These are phyloP conservation scores for Spea multiplicata DNA, from an alignment of 2,113 vertebrate species.

Conservation along the genomic window DNA sequence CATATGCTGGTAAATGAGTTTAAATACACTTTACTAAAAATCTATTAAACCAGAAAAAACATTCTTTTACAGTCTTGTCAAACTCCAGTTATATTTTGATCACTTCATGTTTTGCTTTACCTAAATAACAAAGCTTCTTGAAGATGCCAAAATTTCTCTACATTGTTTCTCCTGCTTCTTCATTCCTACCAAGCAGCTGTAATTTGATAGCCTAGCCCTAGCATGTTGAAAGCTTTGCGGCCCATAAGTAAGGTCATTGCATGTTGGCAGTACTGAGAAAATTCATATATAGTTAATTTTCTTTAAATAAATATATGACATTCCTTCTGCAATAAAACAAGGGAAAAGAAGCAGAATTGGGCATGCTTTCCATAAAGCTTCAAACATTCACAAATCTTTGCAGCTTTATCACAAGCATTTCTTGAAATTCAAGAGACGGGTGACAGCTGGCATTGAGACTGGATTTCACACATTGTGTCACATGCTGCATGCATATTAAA, in stretches of 20 bases:
- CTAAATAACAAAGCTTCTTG: too few species aligned
- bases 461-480: constrained; percentile 46
- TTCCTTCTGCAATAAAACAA: constrained; percentile 19
- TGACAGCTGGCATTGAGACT: constrained; percentile 44
- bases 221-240: constrained; percentile 31
- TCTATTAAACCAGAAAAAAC: too few species aligned
- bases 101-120: too few species aligned
- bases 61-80: too few species aligned
- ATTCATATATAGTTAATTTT: constrained; percentile 42
- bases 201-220: constrained; percentile 31
- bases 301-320: constrained; percentile 31
- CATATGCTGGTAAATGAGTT: too few species aligned
- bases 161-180: neutral
- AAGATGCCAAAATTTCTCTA: too few species aligned
- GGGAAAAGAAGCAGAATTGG: constrained; percentile 17
- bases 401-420: constrained; percentile 15
- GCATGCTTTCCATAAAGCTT: constrained; percentile 37
- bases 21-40: too few species aligned
- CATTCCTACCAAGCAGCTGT: constrained; percentile 35
- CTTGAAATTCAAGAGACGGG: constrained; percentile 42
- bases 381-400: constrained; percentile 31
- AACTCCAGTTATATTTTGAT: too few species aligned
- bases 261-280: constrained; percentile 26
- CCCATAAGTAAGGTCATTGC: constrained; percentile 18
- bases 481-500: constrained; percentile 43